These are phyloP conservation scores for Poecilobothrus nobilitatus DNA, from an alignment of 2,888 invertebrate genomes.

Conservation along the genomic window DNA sequence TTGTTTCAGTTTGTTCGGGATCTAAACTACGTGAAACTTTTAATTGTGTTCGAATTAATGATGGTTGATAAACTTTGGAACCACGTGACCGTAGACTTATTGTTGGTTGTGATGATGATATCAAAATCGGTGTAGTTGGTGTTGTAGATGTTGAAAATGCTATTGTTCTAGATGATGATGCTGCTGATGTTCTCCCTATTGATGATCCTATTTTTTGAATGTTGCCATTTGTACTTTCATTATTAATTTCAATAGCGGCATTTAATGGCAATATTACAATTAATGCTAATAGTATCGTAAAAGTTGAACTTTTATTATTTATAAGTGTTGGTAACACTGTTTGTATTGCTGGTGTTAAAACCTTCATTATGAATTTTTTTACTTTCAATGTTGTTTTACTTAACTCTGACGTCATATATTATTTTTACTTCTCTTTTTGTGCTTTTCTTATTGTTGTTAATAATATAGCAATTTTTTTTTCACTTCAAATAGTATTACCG, in stretches of 20 bases:
- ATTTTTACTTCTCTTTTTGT: background rate
- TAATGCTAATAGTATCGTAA: background rate
- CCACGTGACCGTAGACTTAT: background rate
- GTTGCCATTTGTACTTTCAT: slow-evolving; percentile 9
- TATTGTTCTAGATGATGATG: background rate
- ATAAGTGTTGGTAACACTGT: background rate
- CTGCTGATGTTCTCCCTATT: background rate
- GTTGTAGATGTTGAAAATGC: background rate
- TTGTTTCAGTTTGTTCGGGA: slow-evolving; percentile 64
- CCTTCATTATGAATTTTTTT: background rate
- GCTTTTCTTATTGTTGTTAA: too few species aligned
- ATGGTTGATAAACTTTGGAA: slow-evolving; percentile 37
- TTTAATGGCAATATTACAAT: background rate
- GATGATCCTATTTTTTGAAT: background rate
- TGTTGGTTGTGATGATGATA: too few species aligned
- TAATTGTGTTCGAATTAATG: slow-evolving; percentile 62
- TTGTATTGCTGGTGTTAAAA: background rate
- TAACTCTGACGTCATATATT: background rate
- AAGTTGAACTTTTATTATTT: background rate
- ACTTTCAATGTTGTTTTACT: background rate
- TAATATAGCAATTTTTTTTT: too few species aligned
- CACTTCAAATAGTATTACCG: too few species aligned
- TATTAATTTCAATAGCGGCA: background rate
- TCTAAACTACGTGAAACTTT: slow-evolving; percentile 69
- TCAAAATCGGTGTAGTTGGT: background rate